Conservation (phyloP, 1,140 invertebrate species). For the Drosophila pruinosa region DNA sequence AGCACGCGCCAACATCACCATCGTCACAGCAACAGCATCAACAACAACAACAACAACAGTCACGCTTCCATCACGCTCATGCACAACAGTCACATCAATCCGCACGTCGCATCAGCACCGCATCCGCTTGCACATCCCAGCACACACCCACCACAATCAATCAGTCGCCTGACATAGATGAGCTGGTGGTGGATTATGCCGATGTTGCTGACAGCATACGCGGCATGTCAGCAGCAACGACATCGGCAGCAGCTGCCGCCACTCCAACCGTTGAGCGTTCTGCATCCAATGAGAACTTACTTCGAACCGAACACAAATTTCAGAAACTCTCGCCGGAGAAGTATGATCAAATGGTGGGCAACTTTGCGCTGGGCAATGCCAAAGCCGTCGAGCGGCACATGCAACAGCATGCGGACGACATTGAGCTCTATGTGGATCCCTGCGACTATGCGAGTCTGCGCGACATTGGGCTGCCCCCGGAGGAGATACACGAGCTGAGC, state of each 20-base stretch:
- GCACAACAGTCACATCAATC: constrained; percentile 31
- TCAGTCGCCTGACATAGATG: constrained; percentile 54
- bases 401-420: constrained; percentile 77
- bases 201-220: constrained; percentile 82
- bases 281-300: constrained; percentile 75
- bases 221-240: constrained; percentile 42
- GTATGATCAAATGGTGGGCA: constrained; percentile 78
- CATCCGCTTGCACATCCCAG: too few relatives aligned
- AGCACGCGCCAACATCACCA: constrained; percentile 43
- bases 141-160: constrained; percentile 49
- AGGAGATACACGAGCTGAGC: constrained; percentile 85
- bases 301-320: constrained; percentile 81
- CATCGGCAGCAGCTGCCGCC: constrained; percentile 27
- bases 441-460: constrained; percentile 82
- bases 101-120: constrained; percentile 36
- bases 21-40: constrained; percentile 41
- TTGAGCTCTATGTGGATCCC: constrained; percentile 80
- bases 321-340: constrained; percentile 81
- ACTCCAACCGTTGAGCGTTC: constrained; percentile 52
- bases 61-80: constrained; percentile 51
- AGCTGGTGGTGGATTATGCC: constrained; percentile 76
- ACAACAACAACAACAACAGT: constrained; percentile 46
- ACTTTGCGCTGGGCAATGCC: constrained; percentile 39
- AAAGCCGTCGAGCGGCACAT: constrained; percentile 68
- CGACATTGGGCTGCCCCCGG: constrained; percentile 84